phyloP scores from a whole-genome alignment of 1,140 invertebrate species.

The Vollenhovia emeryi region DNA sequence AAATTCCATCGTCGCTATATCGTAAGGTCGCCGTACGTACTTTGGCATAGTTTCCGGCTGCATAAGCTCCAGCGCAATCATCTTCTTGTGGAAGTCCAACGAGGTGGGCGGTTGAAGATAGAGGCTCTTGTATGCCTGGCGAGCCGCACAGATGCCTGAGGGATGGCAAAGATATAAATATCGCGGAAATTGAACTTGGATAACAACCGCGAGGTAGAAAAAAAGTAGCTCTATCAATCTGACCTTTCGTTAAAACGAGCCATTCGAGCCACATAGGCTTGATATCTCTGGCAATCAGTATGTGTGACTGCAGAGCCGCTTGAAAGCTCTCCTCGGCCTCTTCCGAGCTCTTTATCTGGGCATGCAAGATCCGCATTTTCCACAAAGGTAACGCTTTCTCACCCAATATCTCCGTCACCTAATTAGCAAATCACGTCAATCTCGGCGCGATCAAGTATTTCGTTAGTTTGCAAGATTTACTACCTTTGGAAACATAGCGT shows the following conservation, averaged over 20 bases:
- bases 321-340: slow-evolving; percentile 84
- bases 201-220: not conserved
- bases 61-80: slow-evolving; percentile 84
- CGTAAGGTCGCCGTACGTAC: slow-evolving; percentile 81
- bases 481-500: slow-evolving; percentile 79
- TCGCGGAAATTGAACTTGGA: slow-evolving; percentile 13
- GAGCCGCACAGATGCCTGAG: slow-evolving; percentile 81
- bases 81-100: slow-evolving; percentile 85
- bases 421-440: slow-evolving; percentile 1
- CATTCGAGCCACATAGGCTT: slow-evolving; percentile 85
- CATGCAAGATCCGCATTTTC: slow-evolving; percentile 83
- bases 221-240: slow-evolving; percentile 13
- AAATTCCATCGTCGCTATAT: slow-evolving; percentile 84
- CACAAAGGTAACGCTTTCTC: slow-evolving; percentile 83
- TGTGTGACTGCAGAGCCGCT: slow-evolving; percentile 79
- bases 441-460: slow-evolving; percentile 1
- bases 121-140: slow-evolving; percentile 82
- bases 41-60: slow-evolving; percentile 81
- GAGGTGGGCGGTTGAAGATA: slow-evolving; percentile 81
- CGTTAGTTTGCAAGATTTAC: not conserved
- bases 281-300: slow-evolving; percentile 80
- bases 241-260: slow-evolving; percentile 82
- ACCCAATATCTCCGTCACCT: slow-evolving; percentile 81
- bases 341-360: slow-evolving; percentile 80
- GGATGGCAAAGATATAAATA: slow-evolving; percentile 51